A percentile compares a stretch with the other conserved stretches of the same genome.
These are phyloP conservation scores for Luidia sarsii DNA, from an alignment of 53 echinoderm and acorn worm species.

Conservation along the genomic window DNA sequence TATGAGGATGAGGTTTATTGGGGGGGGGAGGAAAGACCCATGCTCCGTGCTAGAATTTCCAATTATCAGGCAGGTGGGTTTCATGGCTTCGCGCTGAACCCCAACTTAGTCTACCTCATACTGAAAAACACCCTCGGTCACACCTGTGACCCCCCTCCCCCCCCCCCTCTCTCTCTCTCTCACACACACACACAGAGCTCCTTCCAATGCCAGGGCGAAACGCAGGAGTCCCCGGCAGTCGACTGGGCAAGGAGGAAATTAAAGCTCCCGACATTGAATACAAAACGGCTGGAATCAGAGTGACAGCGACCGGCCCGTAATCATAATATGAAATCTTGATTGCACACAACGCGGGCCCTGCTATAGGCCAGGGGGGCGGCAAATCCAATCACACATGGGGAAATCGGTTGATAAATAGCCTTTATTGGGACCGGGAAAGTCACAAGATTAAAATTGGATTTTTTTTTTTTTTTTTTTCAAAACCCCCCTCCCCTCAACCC, in stretches of 20 bases:
- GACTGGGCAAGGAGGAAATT: slow-evolving; percentile 11
- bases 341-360: slow-evolving; percentile 24
- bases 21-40: too few species aligned
- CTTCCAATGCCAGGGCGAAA: too few species aligned
- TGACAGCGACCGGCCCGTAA: slow-evolving; percentile 20
- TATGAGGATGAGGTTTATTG: too few species aligned
- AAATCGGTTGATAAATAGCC: slow-evolving; percentile 38
- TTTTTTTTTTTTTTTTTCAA: neutral
- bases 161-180: too few species aligned
- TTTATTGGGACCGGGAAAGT: neutral
- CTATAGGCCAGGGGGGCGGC: too few species aligned
- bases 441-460: slow-evolving; percentile 28
- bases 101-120: neutral
- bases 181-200: too few species aligned
- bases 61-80: neutral
- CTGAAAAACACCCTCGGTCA: neutral
- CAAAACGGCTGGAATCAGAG: slow-evolving; percentile 37
- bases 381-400: slow-evolving; percentile 16
- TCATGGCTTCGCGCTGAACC: too few species aligned
- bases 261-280: slow-evolving; percentile 21
- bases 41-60: too few species aligned
- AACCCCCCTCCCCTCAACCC: neutral
- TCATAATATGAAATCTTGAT: slow-evolving; percentile 50
- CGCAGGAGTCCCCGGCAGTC: too few species aligned
- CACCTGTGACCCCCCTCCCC: slow-evolving; percentile 1